Conservation (phyloP, 64 coral and sea anemone genomes). For the Catalaphyllia jardinei region DNA sequence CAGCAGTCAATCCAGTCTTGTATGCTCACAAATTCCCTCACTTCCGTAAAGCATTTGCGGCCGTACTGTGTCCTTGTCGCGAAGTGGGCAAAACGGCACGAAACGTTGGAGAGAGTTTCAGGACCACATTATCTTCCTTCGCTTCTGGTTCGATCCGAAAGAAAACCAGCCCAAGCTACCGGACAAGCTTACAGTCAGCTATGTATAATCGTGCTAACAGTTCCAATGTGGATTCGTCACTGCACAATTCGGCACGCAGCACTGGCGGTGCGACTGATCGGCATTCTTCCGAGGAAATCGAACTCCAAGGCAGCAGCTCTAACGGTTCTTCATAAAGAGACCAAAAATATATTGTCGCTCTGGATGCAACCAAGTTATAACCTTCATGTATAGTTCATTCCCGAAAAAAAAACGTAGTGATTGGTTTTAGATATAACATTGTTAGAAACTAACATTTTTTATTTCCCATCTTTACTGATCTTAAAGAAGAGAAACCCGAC, state of each 20-base stretch:
- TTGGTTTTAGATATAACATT: no score
- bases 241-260: background rate
- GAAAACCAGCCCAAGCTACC: background rate
- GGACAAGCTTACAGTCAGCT: background rate
- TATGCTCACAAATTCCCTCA: slow-evolving; percentile 79
- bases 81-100: background rate
- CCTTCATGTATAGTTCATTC: no score
- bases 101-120: slow-evolving; percentile 18
- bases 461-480: no score
- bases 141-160: background rate
- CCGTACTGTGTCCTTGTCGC: slow-evolving; percentile 13
- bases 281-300: background rate
- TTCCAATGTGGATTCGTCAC: background rate
- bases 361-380: no score
- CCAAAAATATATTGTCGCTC: background rate
- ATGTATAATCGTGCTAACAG: background rate
- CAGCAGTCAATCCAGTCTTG: slow-evolving; percentile 66
- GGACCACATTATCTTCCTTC: background rate
- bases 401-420: no score
- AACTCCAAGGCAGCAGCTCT: background rate
- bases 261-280: background rate
- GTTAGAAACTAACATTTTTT: no score
- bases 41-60: slow-evolving; percentile 50
- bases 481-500: no score
- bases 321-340: background rate